Conservation (phyloP, 2,797 vertebrate genomes). For the Delichon dasypus region DNA sequence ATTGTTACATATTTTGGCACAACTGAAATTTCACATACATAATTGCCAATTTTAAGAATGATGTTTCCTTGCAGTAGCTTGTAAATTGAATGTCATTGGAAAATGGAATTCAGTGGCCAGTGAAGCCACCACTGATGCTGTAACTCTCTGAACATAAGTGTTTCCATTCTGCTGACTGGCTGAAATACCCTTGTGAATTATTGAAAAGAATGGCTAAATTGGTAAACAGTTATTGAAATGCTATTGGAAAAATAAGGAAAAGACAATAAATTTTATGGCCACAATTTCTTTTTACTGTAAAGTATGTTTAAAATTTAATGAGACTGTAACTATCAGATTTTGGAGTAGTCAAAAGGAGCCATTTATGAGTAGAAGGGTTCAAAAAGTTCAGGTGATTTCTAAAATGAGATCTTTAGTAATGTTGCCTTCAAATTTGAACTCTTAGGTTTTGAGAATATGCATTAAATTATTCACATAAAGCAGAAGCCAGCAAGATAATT, state of each 20-base stretch:
- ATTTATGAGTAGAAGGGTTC: not conserved
- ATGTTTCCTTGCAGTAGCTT: not conserved
- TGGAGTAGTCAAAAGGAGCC: not conserved
- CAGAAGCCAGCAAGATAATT: not conserved
- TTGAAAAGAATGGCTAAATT: not conserved
- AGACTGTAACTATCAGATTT: not conserved
- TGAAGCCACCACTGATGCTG: not conserved
- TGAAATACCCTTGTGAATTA: not conserved
- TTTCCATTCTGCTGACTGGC: not conserved
- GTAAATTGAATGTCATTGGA: not conserved
- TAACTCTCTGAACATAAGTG: not conserved
- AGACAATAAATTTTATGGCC: not conserved
- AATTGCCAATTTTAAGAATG: conserved; percentile 8
- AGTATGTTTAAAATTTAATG: not conserved
- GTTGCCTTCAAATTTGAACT: conserved; percentile 12
- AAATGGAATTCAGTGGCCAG: not conserved
- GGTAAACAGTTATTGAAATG: not conserved
- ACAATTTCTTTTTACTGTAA: not conserved
- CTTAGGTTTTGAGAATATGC: not conserved
- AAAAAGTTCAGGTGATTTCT: not conserved
- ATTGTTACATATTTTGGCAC: conserved; percentile 1
- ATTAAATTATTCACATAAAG: not conserved
- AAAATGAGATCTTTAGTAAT: not conserved
- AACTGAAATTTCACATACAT: conserved; percentile 2
- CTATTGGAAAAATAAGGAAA: not conserved